Conservation (phyloP, 2,888 invertebrate genomes). For the Dione juno region DNA sequence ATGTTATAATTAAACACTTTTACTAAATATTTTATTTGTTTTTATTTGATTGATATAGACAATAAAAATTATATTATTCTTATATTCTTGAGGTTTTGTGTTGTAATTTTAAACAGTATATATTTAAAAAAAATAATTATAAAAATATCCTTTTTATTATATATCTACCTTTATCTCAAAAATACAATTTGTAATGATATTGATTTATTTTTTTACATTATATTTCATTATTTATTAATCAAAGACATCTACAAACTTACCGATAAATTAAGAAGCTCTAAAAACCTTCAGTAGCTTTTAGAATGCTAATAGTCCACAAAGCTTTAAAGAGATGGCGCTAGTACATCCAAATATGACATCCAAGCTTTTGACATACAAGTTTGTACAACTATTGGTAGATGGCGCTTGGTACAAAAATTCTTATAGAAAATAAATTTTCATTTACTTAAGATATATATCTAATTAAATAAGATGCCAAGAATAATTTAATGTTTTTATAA, state of each 20-base stretch:
- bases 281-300: not conserved
- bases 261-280: not conserved
- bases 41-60: not conserved
- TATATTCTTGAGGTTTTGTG: too few relatives aligned
- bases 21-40: not conserved
- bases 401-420: not conserved
- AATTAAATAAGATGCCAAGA: too few relatives aligned
- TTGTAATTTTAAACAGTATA: too few relatives aligned
- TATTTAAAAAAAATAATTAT: too few relatives aligned
- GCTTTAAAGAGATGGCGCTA: slow-evolving; percentile 54
- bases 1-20: not conserved
- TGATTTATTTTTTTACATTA: too few relatives aligned
- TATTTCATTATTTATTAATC: not conserved
- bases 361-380: slow-evolving; percentile 2
- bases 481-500: too few relatives aligned
- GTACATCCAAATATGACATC: not conserved
- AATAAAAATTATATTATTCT: not conserved
- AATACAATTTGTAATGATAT: too few relatives aligned
- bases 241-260: slow-evolving; percentile 23
- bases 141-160: too few relatives aligned
- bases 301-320: slow-evolving; percentile 18
- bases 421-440: too few relatives aligned
- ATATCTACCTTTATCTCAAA: too few relatives aligned
- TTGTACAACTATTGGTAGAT: not conserved
- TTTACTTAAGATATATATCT: too few relatives aligned